phyloP scores from a whole-genome alignment of 2,797 vertebrate species.

The Lacerta viridis region DNA sequence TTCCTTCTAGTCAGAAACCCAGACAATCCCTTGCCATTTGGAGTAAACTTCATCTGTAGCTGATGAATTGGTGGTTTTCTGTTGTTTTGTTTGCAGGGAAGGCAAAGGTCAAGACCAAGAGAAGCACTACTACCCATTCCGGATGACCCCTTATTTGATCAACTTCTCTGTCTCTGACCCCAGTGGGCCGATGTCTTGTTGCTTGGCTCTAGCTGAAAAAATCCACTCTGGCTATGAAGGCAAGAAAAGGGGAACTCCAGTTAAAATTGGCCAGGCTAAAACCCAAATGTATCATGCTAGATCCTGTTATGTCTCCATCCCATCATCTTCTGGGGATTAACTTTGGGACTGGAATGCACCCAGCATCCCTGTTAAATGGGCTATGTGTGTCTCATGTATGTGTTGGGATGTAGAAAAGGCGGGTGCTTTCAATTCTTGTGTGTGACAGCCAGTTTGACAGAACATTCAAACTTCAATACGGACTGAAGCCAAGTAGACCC shows the following conservation, averaged over 20 bases:
- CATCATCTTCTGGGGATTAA: background rate
- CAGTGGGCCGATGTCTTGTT: constrained; percentile 86
- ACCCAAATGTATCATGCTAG: background rate
- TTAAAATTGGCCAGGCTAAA: background rate
- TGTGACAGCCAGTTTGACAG: background rate
- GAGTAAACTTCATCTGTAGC: background rate
- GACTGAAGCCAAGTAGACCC: background rate
- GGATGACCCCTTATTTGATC: constrained; percentile 88
- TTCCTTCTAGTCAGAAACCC: background rate
- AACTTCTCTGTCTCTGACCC: constrained; percentile 78
- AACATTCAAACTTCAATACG: background rate
- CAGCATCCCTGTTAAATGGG: background rate
- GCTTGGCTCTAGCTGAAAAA: constrained; percentile 88
- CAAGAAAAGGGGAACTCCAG: constrained; percentile 57
- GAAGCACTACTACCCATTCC: constrained; percentile 85
- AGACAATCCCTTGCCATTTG: background rate
- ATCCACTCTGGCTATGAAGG: constrained; percentile 95
- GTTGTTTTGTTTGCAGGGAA: constrained; percentile 74
- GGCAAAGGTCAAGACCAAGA: constrained; percentile 80
- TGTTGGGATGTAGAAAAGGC: too few species aligned
- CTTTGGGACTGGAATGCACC: background rate
- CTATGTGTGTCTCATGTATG: background rate
- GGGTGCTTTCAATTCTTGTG: too few species aligned
- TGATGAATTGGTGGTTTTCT: background rate
- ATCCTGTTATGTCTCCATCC: background rate